A percentile compares a stretch with the other conserved stretches of the same genome.
Evolutionary conservation across 2,113 vertebrate species (phyloP).

Genomic region (Rhinopomastus cyanomelas): DNA sequence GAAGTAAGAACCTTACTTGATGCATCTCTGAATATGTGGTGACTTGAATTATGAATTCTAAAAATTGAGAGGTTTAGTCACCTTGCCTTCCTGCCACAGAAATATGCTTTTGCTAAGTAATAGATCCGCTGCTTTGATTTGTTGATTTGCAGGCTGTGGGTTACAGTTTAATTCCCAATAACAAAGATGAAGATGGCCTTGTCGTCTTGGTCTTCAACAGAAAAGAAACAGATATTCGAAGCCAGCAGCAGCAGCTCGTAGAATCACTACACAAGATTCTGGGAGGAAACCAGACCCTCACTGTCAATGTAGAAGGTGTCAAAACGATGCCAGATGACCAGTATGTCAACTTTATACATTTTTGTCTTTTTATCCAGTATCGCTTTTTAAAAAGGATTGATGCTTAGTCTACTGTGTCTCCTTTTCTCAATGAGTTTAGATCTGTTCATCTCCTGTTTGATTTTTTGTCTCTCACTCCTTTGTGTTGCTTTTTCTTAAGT

Average conservation of each 20-base stretch:
- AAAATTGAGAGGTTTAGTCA: not conserved
- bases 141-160: slow-evolving; percentile 85
- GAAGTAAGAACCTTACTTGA: too few species aligned
- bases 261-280: slow-evolving; percentile 95
- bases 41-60: not conserved
- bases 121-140: not conserved
- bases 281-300: slow-evolving; percentile 88
- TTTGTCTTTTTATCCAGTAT: not conserved
- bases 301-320: slow-evolving; percentile 93
- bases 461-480: not conserved
- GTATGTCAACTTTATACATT: slow-evolving; percentile 73
- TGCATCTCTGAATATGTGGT: not conserved
- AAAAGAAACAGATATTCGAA: slow-evolving; percentile 90
- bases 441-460: not conserved
- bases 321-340: slow-evolving; percentile 92
- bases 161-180: slow-evolving; percentile 90
- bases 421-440: not conserved
- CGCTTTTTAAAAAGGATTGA: not conserved
- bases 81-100: not conserved
- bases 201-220: slow-evolving; percentile 89
- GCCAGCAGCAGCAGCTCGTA: slow-evolving; percentile 93
- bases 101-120: not conserved
- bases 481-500: not conserved
- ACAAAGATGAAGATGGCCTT: slow-evolving; percentile 95
- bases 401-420: not conserved